Conservation (phyloP, 2,113 vertebrate species). For the Puntigrus tetrazona region DNA sequence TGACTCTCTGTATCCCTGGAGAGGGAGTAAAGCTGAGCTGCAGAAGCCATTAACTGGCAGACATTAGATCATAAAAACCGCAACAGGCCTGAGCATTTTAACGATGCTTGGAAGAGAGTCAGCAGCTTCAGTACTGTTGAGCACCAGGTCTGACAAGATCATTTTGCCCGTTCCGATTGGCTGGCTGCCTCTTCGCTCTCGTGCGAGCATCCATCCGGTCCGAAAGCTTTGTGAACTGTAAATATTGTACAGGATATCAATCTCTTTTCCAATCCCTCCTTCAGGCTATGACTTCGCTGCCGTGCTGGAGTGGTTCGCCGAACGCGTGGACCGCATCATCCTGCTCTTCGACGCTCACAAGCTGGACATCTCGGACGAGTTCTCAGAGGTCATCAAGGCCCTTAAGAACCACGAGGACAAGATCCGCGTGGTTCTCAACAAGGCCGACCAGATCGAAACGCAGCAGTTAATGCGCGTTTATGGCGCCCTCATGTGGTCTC, state of each 20-base stretch:
- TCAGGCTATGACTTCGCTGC: slow-evolving; percentile 96
- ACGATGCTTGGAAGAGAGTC: neutral
- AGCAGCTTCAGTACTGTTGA: neutral
- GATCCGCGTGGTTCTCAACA: slow-evolving; percentile 97
- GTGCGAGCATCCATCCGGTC: neutral
- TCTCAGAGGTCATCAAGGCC: slow-evolving; percentile 97
- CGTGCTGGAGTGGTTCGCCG: slow-evolving; percentile 95
- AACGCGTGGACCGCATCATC: slow-evolving; percentile 95
- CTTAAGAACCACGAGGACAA: slow-evolving; percentile 99
- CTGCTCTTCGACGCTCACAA: slow-evolving; percentile 96
- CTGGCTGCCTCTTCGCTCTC: neutral
- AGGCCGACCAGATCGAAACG: slow-evolving; percentile 97
- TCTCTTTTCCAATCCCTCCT: neutral
- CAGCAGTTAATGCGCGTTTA: slow-evolving; percentile 98
- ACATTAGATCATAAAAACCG: slow-evolving; percentile 30
- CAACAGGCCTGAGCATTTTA: slow-evolving; percentile 31
- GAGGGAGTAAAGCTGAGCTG: neutral
- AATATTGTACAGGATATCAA: neutral
- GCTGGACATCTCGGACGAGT: slow-evolving; percentile 97
- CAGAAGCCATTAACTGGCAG: slow-evolving; percentile 23
- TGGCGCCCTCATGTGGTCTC: slow-evolving; percentile 97
- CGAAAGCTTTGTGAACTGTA: neutral
- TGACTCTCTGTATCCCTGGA: neutral
- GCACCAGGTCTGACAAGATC: neutral
- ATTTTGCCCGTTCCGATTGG: slow-evolving; percentile 5